Conservation (phyloP, 2,888 invertebrate genomes). For the Ametastegia equiseti region DNA sequence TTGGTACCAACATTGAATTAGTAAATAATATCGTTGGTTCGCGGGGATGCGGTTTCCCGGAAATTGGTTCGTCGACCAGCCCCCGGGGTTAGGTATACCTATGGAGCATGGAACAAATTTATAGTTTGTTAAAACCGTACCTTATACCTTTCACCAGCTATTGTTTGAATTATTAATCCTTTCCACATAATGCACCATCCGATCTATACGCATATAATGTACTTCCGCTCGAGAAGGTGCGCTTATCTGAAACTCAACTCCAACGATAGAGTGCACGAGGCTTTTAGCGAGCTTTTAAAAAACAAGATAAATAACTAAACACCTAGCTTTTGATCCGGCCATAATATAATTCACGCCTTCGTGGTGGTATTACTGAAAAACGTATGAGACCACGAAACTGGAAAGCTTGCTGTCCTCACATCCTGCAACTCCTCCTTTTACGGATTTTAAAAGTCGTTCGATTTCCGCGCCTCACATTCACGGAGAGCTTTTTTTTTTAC, state of each 20-base stretch:
- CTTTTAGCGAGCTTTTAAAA: neutral
- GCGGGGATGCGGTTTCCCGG: conserved; percentile 43
- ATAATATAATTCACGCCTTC: neutral
- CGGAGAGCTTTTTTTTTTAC: neutral
- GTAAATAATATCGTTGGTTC: conserved; percentile 62
- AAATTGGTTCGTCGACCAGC: conserved; percentile 36
- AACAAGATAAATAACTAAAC: neutral
- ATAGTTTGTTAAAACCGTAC: neutral
- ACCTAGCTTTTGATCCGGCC: conserved; percentile 7
- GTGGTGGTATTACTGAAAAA: neutral
- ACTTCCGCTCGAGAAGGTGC: neutral
- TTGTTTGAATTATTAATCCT: neutral
- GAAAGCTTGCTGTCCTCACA: neutral
- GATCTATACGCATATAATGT: neutral
- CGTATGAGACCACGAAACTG: neutral
- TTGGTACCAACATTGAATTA: conserved; percentile 59
- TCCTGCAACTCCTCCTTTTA: neutral
- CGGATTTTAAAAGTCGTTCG: conserved; percentile 6
- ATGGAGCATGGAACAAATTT: conserved; percentile 1
- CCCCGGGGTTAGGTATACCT: neutral
- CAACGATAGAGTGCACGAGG: neutral
- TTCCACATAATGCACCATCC: neutral
- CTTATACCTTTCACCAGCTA: neutral
- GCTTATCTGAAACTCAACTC: neutral
- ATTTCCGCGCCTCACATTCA: neutral